phyloP scores from a whole-genome alignment of 2,888 invertebrate species.

The Eupeodes latifasciatus region DNA sequence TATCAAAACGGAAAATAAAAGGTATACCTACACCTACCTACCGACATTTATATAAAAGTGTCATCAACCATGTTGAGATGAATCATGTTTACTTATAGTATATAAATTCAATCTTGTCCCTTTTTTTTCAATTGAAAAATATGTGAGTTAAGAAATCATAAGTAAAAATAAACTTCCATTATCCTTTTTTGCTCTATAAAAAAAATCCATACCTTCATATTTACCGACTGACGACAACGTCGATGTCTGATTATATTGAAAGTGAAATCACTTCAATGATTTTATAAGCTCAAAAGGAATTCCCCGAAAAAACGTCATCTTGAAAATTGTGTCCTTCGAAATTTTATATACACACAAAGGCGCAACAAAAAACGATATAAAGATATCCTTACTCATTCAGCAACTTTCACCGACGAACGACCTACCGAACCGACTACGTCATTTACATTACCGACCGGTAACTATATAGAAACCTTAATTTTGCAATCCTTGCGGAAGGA shows the following conservation, averaged over 20 bases:
- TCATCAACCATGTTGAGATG: background rate
- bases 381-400: background rate
- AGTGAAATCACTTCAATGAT: constrained; percentile 61
- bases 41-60: too few species aligned
- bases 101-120: background rate
- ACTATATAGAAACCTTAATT: background rate
- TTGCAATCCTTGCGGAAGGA: constrained; percentile 39
- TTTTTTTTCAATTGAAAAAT: background rate
- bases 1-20: constrained; percentile 3
- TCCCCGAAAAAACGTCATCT: constrained; percentile 35
- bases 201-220: background rate
- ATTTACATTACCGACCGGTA: too few species aligned
- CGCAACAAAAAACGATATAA: background rate
- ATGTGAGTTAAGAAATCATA: background rate
- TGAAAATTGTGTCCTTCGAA: constrained; percentile 9
- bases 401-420: constrained; percentile 14
- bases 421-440: background rate
- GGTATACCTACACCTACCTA: too few species aligned
- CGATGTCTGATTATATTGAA: constrained; percentile 31
- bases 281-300: constrained; percentile 40
- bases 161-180: background rate
- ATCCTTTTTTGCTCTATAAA: background rate
- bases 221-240: background rate
- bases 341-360: background rate
- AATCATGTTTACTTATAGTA: constrained; percentile 13